Base-by-base conservation (phyloP, 2,113 vertebrate species). In the Camelus dromedarius region DNA sequence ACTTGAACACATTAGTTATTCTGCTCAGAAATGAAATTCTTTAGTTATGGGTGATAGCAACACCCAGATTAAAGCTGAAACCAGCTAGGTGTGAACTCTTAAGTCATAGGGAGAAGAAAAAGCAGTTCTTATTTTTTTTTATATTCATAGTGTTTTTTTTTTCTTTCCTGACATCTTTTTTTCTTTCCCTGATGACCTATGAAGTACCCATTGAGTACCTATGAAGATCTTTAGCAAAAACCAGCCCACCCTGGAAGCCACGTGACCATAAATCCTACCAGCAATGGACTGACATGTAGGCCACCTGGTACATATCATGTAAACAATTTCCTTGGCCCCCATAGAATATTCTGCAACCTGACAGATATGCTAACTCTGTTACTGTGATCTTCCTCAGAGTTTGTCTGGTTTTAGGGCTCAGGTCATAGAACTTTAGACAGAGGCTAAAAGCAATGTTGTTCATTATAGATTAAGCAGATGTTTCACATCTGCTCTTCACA, bases 1-100 rank as follows among this genome's bases (percentile, higher is more conserved):
- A 93, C 58, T 30, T 0, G 88, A 98, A 60, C 91, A 20, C 19
- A 19, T 98, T 96, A 72, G 97, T 96, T 97, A 76, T n/a, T 93
- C 94, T 93, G 83, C 50, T 93, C 66, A 95, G 52, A 95, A 85
- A 64, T 96, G 81, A 97, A 98, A 95, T 97, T 96, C 76, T 96
- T 97, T 98, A 86, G 84, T 98, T 97, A 54, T 0, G 9, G 89
- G 82, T 46, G 91, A 92, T 79, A 93, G 82, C 38, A 89, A 91
- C 80, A 95, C 32, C 0, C 35, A 96, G 56, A 94, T 96, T 95
- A 92, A 95, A 96, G 92, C 90, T 95, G 5, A 81, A 97, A 30
- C 77, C 62, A 50, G 1, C 26, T 18, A 92, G 28, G 81, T 84
- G 1, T 60, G 69, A 95, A 97, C 66, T 30, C 70, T 87, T 96